Base-by-base conservation (phyloP, 2,888 invertebrate genomes). In the Ariolimax columbianus region DNA sequence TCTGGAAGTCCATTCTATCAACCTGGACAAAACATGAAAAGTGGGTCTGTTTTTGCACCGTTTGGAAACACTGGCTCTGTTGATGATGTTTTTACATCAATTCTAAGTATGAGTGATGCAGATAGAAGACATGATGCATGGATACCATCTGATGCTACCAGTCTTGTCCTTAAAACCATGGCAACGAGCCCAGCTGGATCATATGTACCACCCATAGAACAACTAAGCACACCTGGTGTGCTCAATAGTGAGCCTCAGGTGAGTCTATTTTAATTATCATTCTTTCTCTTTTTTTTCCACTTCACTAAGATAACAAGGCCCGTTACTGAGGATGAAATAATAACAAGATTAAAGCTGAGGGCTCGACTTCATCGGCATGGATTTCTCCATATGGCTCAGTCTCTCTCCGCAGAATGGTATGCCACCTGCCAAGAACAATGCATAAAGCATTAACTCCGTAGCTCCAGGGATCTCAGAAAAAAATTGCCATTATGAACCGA, bases 211-310 rank as follows among this genome's bases (percentile, higher is more conserved):
- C 96, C 97, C 80, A 95, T 96, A 89, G 96, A 97, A 87, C 95
- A 96, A 17, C 95, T 98, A 0, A 97, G 98, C 0, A 97, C 96
- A 96, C 98, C 98, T 14, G 97, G 97, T 7, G 95, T 98, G 77
- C 95, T 97, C 30, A 95, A 96, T 7, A 96, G 97, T 91, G 97
- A 97, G 90, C 97, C 98, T 94, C 95, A 97, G 95, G 97, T 97
- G 95, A 94, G 68, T 40, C 26, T 40, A 30, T 40, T 30, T 55
- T 55, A 6, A 2, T 55, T 55, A 33, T 63, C 47, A 68, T 51
- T n/a, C n/a, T n/a, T n/a, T n/a, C n/a, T n/a, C n/a, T n/a, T n/a
- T n/a, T n/a, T n/a, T n/a, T n/a, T n/a, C n/a, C n/a, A n/a, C n/a
- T n/a, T n/a, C n/a, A n/a, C n/a, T n/a, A n/a, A n/a, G n/a, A n/a